These are phyloP conservation scores for Petrocephalus sullivani DNA, from an alignment of 2,797 vertebrate species.

Conservation along the genomic window DNA sequence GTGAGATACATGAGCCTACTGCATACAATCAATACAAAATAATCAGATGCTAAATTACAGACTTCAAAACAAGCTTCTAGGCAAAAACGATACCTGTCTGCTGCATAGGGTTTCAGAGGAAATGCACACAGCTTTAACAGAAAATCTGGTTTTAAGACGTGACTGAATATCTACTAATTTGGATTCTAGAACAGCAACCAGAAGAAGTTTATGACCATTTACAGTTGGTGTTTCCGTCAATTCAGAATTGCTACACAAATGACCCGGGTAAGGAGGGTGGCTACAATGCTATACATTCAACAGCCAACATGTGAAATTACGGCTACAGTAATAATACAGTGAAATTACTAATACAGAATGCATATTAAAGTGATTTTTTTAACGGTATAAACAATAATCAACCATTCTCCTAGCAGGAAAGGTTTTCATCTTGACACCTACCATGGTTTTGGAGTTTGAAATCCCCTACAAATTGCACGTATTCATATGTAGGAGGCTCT, in stretches of 20 bases:
- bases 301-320: not conserved
- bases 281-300: not conserved
- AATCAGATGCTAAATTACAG: not conserved
- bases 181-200: not conserved
- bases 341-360: not conserved
- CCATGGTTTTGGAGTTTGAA: conserved; percentile 83
- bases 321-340: too few relatives aligned
- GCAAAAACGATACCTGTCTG: not conserved
- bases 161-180: not conserved
- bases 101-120: not conserved
- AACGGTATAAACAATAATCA: not conserved
- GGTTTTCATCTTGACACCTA: conserved; percentile 50
- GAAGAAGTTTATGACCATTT: not conserved
- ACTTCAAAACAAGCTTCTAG: not conserved
- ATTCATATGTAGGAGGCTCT: conserved; percentile 73
- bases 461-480: conserved; percentile 85
- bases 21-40: not conserved
- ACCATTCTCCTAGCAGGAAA: not conserved
- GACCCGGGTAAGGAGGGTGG: not conserved
- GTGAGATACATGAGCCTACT: not conserved
- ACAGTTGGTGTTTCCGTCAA: not conserved
- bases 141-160: not conserved
- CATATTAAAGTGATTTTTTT: not conserved
- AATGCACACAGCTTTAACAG: not conserved
- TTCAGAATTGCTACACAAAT: not conserved